phyloP scores from a whole-genome alignment of 2,113 vertebrate species.

The Zosterops borbonicus region DNA sequence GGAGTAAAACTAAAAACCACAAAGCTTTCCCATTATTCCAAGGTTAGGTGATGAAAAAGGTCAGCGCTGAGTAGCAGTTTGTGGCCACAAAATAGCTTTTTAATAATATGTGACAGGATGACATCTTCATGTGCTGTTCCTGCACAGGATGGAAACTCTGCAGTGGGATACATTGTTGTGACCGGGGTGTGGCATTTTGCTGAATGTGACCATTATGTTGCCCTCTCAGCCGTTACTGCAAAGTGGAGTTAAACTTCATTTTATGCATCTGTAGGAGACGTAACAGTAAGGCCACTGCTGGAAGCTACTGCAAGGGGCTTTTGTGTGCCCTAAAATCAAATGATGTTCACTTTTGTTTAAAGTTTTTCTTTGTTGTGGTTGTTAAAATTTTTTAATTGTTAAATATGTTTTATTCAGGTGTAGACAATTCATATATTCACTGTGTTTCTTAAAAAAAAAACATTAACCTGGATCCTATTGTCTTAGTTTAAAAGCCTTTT shows the following conservation, averaged over 20 bases:
- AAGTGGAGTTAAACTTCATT: conserved; percentile 44
- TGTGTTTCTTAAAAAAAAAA: conserved; percentile 66
- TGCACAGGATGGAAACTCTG: conserved; percentile 62
- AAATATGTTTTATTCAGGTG: conserved; percentile 81
- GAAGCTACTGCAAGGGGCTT: conserved; percentile 65
- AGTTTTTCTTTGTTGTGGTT: conserved; percentile 78
- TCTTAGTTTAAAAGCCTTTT: conserved; percentile 75
- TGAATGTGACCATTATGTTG: conserved; percentile 70
- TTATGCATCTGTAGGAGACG: conserved; percentile 52
- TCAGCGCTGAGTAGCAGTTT: conserved; percentile 20
- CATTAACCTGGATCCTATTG: conserved; percentile 76
- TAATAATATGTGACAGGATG: conserved; percentile 70
- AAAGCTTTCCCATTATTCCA: conserved; percentile 88
- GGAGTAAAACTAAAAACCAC: conserved; percentile 80
- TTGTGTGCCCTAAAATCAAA: conserved; percentile 67
- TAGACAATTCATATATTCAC: conserved; percentile 84
- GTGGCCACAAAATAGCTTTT: conserved; percentile 74
- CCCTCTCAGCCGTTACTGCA: conserved; percentile 35
- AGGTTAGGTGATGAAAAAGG: conserved; percentile 68
- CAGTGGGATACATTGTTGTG: conserved; percentile 59
- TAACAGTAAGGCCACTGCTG: conserved; percentile 55
- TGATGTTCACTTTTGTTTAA: conserved; percentile 69
- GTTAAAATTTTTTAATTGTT: conserved; percentile 82
- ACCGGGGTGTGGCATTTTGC: conserved; percentile 39
- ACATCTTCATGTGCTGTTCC: conserved; percentile 57